Base-by-base conservation (phyloP, 2,113 vertebrate genomes). In the Cygnus buccinator region DNA sequence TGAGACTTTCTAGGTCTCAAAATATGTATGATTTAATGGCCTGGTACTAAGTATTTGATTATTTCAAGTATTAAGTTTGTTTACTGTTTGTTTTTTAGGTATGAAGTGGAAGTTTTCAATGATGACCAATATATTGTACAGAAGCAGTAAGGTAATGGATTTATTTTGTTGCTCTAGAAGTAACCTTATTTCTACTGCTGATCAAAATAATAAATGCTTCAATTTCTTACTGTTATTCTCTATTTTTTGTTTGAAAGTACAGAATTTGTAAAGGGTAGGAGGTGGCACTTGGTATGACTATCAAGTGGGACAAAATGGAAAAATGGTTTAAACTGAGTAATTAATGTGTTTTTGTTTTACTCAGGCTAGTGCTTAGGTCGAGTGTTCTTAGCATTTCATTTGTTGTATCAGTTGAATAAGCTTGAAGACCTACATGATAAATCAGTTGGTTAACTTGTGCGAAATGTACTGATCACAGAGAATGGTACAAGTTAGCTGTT, bases 71-170 rank as follows among this genome's bases (percentile, higher is more conserved):
- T 35, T 80, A 58, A 83, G 7, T 29, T 70, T 94, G 31, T 77
- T 43, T 39, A 1, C 14, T 74, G 5, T 41, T 84, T 74, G 26
- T 2, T 97, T 92, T 92, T 86, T 70, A 97, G 97, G 73, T 94
- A 22, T 22, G 62, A 77, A 62, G 50, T 37, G 11, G 41, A 93
- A 52, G 8, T 6, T 66, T 71, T 46, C 68, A 7, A 6, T 77
- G 18, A 3, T 68, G 41, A 44, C 10, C 0, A 25, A 1, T 41
- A 29, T 6, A 4, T 16, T 48, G 6, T 35, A 23, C 68, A 78
- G 70, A 61, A 91, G 18, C 33, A 16, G 20, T 70, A 65, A 95
- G 97, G 96, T 97, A 96, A 95, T 2, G 18, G 18, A n/a, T 29
- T 41, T 66, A 23, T n/a, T 87, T 23, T 20, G 4, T 67, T 87